phyloP scores from a whole-genome alignment of 2,113 vertebrate genomes.

The Cyanoramphus novaezelandiae region DNA sequence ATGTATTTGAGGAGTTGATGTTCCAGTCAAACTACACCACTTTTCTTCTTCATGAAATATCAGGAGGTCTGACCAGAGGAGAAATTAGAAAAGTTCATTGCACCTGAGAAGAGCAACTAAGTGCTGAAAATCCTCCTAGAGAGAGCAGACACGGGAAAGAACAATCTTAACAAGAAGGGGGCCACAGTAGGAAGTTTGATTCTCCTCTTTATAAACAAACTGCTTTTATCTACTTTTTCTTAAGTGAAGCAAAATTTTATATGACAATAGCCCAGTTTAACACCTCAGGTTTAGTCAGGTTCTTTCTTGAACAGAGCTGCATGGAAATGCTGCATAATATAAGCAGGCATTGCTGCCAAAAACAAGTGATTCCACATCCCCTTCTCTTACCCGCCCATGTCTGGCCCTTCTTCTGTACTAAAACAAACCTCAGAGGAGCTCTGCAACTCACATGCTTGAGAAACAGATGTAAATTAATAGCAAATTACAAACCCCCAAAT shows the following conservation, averaged over 20 bases:
- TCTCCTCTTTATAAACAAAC: neutral
- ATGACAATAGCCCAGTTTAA: neutral
- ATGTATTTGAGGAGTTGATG: conserved; percentile 1
- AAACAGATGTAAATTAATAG: neutral
- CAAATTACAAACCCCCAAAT: neutral
- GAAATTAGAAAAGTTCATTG: neutral
- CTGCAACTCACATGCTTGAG: neutral
- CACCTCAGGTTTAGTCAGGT: neutral
- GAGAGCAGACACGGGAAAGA: neutral
- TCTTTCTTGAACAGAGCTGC: neutral
- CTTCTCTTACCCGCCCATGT: neutral
- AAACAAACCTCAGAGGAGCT: neutral
- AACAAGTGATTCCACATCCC: neutral
- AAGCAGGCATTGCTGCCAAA: neutral
- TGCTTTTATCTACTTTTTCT: neutral
- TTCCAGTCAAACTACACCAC: neutral
- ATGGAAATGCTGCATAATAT: neutral
- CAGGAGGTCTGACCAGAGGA: neutral
- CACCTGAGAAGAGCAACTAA: neutral
- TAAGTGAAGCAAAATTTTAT: neutral
- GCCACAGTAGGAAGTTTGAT: neutral
- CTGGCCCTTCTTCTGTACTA: neutral
- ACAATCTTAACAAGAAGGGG: neutral
- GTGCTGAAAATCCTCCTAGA: neutral
- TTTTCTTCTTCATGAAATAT: conserved; percentile 21